Conservation (phyloP, 2,113 vertebrate genomes). For the Baryphthengus martii region DNA sequence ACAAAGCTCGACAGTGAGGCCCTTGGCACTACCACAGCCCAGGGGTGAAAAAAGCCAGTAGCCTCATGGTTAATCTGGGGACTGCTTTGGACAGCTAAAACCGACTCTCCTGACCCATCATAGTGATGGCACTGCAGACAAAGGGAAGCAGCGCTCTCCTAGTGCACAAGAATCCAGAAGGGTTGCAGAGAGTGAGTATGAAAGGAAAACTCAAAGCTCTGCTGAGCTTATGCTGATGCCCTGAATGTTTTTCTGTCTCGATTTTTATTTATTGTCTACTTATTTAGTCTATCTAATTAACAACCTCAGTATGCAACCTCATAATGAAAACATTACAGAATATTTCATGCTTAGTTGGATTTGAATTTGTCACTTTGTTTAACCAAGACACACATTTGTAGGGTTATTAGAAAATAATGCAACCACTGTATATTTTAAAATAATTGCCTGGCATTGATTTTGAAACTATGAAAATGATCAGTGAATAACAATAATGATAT, state of each 20-base stretch:
- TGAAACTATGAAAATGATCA: background rate
- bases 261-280: constrained; percentile 39
- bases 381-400: constrained; percentile 23
- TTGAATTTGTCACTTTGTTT: constrained; percentile 49
- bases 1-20: background rate
- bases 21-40: background rate
- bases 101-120: background rate
- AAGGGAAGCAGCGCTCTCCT: background rate
- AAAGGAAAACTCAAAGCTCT: background rate
- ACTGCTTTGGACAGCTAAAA: background rate
- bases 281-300: constrained; percentile 43
- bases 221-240: background rate
- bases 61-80: background rate
- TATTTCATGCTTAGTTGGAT: constrained; percentile 58
- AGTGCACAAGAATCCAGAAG: background rate
- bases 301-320: constrained; percentile 40
- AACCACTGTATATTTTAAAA: constrained; percentile 1
- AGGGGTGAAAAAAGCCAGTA: background rate
- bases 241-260: background rate
- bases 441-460: constrained; percentile 44
- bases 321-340: constrained; percentile 44
- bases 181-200: background rate
- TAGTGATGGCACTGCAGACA: background rate
- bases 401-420: constrained; percentile 40
- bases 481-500: background rate